Base-by-base conservation (phyloP, 2,113 vertebrate species). In the Eulemur rufifrons region DNA sequence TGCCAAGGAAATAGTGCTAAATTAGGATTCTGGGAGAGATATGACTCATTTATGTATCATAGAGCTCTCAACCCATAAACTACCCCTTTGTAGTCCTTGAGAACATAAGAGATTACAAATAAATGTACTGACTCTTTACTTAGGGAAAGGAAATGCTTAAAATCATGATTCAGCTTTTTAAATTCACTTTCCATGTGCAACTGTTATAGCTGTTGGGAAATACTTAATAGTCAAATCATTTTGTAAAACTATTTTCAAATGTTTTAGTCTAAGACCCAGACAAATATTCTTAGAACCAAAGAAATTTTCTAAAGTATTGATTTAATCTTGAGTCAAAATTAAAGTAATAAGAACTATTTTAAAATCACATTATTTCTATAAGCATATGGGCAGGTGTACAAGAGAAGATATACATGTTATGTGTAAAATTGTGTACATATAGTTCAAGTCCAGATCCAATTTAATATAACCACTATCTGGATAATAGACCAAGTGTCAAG, bases 1-100 rank as follows among this genome's bases (percentile, higher is more conserved):
- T 91, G 96, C 95, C 95, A 95, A 96, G 88, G 96, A 95, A 94
- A 92, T 77, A 76, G 42, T 91, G 63, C 83, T 96, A 95, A 96
- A 77, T 93, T 95, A 64, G 66, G 89, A 47, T 78, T 91, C 68
- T 61, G 89, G 74, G 61, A 93, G 95, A 94, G 89, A 81, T 29
- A 81, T 68, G 86, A 96, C 76, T 98, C 91, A 95, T 84, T 93
- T 42, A 80, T 95, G 89, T 92, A 89, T 87, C 86, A 42, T 25
- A 78, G 83, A 54, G 76, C 45, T 88, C 94, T 91, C 86, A 93
- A 85, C 83, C 81, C 95, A 85, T 95, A 94, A 97, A 95, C 91
- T 64, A 78, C 81, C 91, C 81, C 86, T 96, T 94, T 94, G 94
- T 90, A 94, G 86, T 93, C 80, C 85, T 94, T 95, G 80, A 90